Evolutionary conservation across 2,888 invertebrate species (phyloP).

Genomic region (Drosophila percnosoma): DNA sequence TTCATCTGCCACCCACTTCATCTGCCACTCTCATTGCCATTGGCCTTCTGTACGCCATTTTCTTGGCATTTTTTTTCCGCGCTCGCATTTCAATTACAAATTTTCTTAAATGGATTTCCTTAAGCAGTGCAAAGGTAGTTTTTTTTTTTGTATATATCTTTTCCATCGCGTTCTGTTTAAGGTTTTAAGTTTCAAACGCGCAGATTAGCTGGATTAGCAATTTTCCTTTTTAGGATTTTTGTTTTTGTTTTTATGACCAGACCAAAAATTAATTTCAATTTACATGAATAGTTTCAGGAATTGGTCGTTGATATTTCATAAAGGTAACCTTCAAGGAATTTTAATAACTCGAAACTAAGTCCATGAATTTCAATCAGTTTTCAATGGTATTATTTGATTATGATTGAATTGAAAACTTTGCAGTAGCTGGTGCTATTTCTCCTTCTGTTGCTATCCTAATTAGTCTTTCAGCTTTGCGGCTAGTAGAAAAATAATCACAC

Average conservation of each 20-base stretch:
- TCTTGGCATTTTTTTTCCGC: constrained; percentile 13
- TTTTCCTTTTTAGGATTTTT: not conserved
- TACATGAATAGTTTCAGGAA: not conserved
- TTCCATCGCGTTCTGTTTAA: not conserved
- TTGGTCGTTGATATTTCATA: not conserved
- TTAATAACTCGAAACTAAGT: not conserved
- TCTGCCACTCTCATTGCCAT: not conserved
- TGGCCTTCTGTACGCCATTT: constrained; percentile 29
- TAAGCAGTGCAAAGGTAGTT: constrained; percentile 30
- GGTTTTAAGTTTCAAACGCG: constrained; percentile 17
- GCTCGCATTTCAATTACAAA: constrained; percentile 50
- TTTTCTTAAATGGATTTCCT: constrained; percentile 47
- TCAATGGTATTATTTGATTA: not conserved
- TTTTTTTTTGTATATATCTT: constrained; percentile 11
- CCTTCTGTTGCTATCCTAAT: not conserved
- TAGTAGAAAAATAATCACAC: not conserved
- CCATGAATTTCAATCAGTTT: not conserved
- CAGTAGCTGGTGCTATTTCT: not conserved
- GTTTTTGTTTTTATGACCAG: not conserved
- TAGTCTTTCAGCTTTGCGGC: not conserved
- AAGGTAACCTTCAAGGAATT: not conserved
- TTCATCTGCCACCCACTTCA: not conserved
- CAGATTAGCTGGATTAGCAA: constrained; percentile 27
- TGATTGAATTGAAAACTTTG: not conserved
- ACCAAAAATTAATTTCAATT: not conserved